Conservation (phyloP, 2,888 invertebrate species). For the Ophion slaviceki region DNA sequence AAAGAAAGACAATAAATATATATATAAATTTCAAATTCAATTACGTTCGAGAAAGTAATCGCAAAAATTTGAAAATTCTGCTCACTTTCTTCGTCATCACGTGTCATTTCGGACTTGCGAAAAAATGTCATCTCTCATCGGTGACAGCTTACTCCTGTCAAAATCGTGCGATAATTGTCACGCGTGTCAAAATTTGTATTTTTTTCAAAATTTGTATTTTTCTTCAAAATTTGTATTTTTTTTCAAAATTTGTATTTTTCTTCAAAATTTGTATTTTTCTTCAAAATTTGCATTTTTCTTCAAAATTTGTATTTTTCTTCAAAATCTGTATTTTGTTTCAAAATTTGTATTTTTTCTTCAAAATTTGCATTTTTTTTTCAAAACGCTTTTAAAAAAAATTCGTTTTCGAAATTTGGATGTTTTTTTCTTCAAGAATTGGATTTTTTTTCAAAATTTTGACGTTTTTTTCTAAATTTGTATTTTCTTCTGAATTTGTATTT, state of each 20-base stretch:
- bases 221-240: not conserved
- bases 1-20: not conserved
- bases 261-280: not conserved
- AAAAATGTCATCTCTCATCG: constrained; percentile 23
- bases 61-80: constrained; percentile 4
- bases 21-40: not conserved
- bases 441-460: not conserved
- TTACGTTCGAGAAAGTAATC: not conserved
- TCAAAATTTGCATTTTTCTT: not conserved
- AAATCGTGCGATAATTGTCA: not conserved
- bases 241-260: not conserved
- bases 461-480: not conserved
- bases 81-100: constrained; percentile 14
- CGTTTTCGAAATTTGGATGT: not conserved
- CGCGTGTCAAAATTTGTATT: not conserved
- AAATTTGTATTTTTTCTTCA: not conserved
- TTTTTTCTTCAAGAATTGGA: not conserved
- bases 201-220: not conserved
- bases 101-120: constrained; percentile 16
- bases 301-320: not conserved
- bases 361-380: not conserved
- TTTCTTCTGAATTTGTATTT: too few species aligned
- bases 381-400: too few species aligned
- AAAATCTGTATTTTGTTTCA: not conserved
- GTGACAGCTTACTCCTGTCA: constrained; percentile 33